phyloP scores from a whole-genome alignment of 1,140 invertebrate species.

The Nephotettix cincticeps region DNA sequence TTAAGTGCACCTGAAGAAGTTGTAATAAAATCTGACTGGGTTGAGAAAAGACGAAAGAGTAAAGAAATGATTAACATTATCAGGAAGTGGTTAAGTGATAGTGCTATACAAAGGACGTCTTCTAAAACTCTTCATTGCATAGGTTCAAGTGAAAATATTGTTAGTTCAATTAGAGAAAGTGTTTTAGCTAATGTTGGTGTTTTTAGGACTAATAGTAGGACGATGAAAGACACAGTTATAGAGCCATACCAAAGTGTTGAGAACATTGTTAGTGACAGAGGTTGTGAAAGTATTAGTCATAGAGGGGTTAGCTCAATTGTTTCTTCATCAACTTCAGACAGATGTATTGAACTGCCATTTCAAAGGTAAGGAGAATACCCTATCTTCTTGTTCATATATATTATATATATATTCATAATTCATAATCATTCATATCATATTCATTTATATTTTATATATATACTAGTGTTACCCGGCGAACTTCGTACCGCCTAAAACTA shows the following conservation, averaged over 20 bases:
- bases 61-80: neutral
- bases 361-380: neutral
- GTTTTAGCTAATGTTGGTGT: neutral
- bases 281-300: neutral
- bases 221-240: neutral
- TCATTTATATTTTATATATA: too few species aligned
- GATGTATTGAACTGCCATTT: neutral
- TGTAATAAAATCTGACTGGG: neutral
- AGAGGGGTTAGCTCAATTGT: neutral
- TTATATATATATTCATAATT: too few species aligned
- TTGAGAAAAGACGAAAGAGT: neutral
- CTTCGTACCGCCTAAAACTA: too few species aligned
- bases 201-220: neutral
- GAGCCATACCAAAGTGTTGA: neutral
- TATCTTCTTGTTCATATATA: too few species aligned
- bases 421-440: too few species aligned
- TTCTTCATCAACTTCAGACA: neutral
- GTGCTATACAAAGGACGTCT: conserved; percentile 36
- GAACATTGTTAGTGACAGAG: neutral
- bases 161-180: neutral
- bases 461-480: too few species aligned
- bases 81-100: conserved; percentile 17
- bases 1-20: conserved; percentile 11
- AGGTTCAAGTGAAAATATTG: neutral
- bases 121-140: neutral